Conservation (phyloP, 2,888 invertebrate genomes). For the Charanyca ferruginea region DNA sequence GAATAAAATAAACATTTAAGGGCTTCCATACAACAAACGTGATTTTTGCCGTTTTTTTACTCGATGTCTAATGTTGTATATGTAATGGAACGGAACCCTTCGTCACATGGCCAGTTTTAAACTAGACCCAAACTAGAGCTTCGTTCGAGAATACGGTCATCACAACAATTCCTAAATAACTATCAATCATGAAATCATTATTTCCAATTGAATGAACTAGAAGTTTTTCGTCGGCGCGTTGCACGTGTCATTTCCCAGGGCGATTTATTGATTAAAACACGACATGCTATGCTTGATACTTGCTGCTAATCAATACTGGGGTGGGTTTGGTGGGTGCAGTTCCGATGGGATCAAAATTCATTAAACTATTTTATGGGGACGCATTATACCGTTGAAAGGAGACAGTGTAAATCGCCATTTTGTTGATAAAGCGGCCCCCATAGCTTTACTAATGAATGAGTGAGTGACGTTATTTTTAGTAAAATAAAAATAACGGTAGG, state of each 20-base stretch:
- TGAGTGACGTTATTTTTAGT: neutral
- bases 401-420: neutral
- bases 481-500: too few relatives aligned
- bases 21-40: too few relatives aligned
- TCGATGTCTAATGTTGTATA: too few relatives aligned
- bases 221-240: constrained; percentile 26
- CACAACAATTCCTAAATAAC: constrained; percentile 1
- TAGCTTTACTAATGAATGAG: neutral
- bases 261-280: constrained; percentile 61
- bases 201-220: constrained; percentile 23
- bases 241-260: constrained; percentile 38
- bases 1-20: too few relatives aligned
- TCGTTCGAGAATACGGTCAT: too few relatives aligned
- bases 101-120: too few relatives aligned
- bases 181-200: constrained; percentile 7
- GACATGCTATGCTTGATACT: constrained; percentile 52
- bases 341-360: constrained; percentile 42
- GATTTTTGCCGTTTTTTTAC: too few relatives aligned
- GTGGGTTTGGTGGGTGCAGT: constrained; percentile 55
- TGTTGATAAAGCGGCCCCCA: neutral
- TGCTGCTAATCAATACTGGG: constrained; percentile 59
- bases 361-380: constrained; percentile 33
- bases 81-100: too few relatives aligned
- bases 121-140: too few relatives aligned
- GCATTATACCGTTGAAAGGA: constrained; percentile 6